Base-by-base conservation (phyloP, 2,113 vertebrate species). In the Puma concolor region DNA sequence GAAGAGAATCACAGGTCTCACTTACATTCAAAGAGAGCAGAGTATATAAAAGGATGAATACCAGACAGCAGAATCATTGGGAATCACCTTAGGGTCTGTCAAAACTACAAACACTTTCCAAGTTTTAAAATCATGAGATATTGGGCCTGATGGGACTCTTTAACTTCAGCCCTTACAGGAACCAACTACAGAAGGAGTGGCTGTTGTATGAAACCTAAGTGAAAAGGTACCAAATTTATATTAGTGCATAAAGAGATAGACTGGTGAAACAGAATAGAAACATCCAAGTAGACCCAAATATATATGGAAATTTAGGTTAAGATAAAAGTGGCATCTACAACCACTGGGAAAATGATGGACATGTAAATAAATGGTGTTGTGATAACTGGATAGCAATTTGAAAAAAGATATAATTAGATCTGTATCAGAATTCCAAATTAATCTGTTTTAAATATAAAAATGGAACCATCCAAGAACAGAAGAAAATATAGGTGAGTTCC, bases 371-470 rank as follows among this genome's bases (percentile, higher is more conserved):
- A 52, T 57, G 48, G 54, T 74, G 44, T 64, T 60, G 17, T 25
- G 76, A 54, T 33, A 71, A 77, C 29, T 57, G 60, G 23, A 57
- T 57, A 36, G 57, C 31, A 60, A 48, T 57, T 38, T 91, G 80
- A 36, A 91, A 57, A 88, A 91, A 77, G 29, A 29, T 67, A 77
- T 64, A 83, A 66, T 76, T 84, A 84, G 48, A 91, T 67, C 23
- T 25, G 84, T 85, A 36, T 25, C 12, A 85, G 72, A 85, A 57
- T 77, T 76, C 29, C 12, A 41, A 74, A 64, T 95, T 89, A 74
- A 83, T 83, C 48, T n/a, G 21, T 90, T 90, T n/a, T 38, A 77
- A 84, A 48, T 84, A 33, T n/a, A 67, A 95, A 95, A 69, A 33
- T 91, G 52, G 48, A 74, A 52, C 19, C 57, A 76, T 90, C 76